Base-by-base conservation (phyloP, 1,140 invertebrate genomes). In the Leptinotarsa defecta region DNA sequence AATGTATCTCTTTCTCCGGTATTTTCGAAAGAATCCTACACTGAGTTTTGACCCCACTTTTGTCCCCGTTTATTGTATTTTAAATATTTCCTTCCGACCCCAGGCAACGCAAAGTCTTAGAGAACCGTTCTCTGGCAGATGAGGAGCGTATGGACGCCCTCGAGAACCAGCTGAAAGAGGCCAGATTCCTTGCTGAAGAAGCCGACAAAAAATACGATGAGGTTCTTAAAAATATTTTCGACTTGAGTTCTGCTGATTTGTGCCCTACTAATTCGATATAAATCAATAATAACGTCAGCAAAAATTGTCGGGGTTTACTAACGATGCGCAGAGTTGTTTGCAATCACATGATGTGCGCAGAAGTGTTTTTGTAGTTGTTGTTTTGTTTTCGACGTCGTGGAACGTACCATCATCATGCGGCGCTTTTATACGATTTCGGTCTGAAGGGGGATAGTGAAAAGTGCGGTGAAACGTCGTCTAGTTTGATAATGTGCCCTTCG, bases 171-270 rank as follows among this genome's bases (percentile, higher is more conserved):
- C 91, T 99, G 86, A 99, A 99, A 91, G 98, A 99, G 88, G 98
- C 98, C 87, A 94, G 98, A 88, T 98, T 98, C 92, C 92, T 99
- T 86, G 98, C 98, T 88, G 98, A 99, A 90, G 98, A 99, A 89
- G 98, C 98, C 86, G 98, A 99, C 92, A 96, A 99, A 91, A 99
- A 99, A 98, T 99, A 99, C 91, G 98, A 99, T 95, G 98, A 99
- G 97, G 98, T 98, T 78, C 78, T 81, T 81, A 78, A 80, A 43
- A 78, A 76, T 78, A 24, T 48, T 65, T 52, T 19, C 48, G 68
- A 70, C 68, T 49, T 70, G 8, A 74, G 81, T 79, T 70, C 77
- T 82, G 34, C 34, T 43, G 34, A 43, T 43, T 43, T 43, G 75
- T 78, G 70, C 65, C 6, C 27, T 71, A 71, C 69, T 73, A 74